Percentiles rank a stretch among this genome's conserved stretches.
Conservation (phyloP, 2,888 invertebrate species). For the Lasius platythorax region DNA sequence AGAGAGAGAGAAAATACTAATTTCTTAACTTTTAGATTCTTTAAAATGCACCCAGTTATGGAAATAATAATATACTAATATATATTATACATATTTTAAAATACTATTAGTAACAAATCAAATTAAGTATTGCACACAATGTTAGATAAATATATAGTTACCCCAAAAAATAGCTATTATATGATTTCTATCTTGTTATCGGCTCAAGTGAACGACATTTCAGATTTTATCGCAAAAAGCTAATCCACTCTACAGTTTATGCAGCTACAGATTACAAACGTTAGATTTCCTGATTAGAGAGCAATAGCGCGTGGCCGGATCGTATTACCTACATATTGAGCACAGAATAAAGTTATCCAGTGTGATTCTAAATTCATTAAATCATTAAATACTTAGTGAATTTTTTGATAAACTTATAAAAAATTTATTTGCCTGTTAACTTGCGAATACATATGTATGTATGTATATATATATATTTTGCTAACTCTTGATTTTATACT, state of each 20-base stretch:
- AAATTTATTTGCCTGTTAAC: neutral
- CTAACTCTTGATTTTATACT: constrained; percentile 11
- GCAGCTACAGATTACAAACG: constrained; percentile 32
- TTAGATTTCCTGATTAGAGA: constrained; percentile 66
- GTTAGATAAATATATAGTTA: neutral
- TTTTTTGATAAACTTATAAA: neutral
- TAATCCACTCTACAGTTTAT: constrained; percentile 51
- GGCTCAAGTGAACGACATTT: neutral
- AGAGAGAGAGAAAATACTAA: neutral
- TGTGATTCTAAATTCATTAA: neutral
- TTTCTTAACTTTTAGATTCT: neutral
- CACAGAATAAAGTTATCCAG: constrained; percentile 13
- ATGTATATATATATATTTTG: neutral
- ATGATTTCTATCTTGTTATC: constrained; percentile 36
- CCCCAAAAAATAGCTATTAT: neutral
- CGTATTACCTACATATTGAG: constrained; percentile 74
- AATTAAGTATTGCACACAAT: constrained; percentile 14
- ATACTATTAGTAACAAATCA: neutral
- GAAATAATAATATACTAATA: neutral
- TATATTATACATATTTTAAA: constrained; percentile 5
- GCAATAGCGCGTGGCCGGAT: constrained; percentile 64
- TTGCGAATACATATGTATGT: neutral
- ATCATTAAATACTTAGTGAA: neutral
- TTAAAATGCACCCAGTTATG: neutral
- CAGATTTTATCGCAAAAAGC: constrained; percentile 65